Evolutionary conservation across 2,113 vertebrate genomes (phyloP), one percentile per base, ranked within the genome.

Genomic region (Corythornis vintsioides): DNA sequence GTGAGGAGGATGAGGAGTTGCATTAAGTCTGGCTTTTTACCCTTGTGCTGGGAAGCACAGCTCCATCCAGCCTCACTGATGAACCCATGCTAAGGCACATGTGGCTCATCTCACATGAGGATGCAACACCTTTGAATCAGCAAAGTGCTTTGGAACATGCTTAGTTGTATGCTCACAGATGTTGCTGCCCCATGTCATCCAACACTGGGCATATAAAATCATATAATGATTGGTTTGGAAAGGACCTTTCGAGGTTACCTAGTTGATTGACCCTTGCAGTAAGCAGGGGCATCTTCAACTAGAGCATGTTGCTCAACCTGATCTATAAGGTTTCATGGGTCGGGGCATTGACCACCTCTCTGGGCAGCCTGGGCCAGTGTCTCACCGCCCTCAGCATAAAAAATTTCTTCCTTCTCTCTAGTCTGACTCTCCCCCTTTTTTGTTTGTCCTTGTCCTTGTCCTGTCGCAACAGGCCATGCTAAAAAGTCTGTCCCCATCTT

Each of bases 151-250:
- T 9, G 25, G 48, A 40, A 4, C 9, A 24, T 4, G 24, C 20
- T 59, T 57, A 25, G 48, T 15, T 61, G 17, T 35, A 76, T 65
- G 5, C 5, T 38, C 22, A 52, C 1, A 3, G 24, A 20, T 0
- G 0, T 18, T 65, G 21, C 19, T 61, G 31, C 8, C 18, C 2
- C 1, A 0, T 42, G 43, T 14, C 12, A 40, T 13, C 26, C n/a
- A 71, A 7, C 8, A 38, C 1, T 13, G 9, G 14, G 22, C 25
- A 33, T 38, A 38, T 13, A 38, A 24, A 61, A 61, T 38, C 59
- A 38, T 26, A 38, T 6, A 61, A 26, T 61, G 14, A 22, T 61
- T 38, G 59, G 22, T 35, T 1, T 12, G 8, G 59, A 61, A 61
- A 24, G 24, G 22, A 38, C 35, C 14, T 61, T 61, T 38, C 14